Percentiles rank a stretch among this genome's conserved stretches.
Evolutionary conservation across 2,113 vertebrate genomes (phyloP).

Genomic region (Pelusios castaneus): DNA sequence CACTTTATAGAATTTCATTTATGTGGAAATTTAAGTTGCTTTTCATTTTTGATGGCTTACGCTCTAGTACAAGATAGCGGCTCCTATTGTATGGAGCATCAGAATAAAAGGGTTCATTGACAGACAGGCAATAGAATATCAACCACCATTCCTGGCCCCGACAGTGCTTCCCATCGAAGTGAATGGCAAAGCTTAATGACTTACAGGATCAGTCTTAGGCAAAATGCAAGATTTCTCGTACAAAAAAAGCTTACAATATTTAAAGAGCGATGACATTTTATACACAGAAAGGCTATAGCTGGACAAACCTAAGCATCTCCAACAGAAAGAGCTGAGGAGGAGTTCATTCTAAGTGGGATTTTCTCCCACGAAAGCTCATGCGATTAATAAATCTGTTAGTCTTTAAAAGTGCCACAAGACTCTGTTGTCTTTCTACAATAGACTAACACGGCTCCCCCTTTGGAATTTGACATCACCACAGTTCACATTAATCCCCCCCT

Average conservation of each 20-base stretch:
- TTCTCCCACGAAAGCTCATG: no score
- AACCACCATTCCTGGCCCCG: background rate
- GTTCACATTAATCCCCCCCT: background rate
- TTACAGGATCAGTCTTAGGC: background rate
- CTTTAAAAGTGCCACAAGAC: no score
- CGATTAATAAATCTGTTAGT: no score
- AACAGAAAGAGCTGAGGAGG: background rate
- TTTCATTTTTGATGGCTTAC: background rate
- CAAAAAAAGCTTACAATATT: background rate
- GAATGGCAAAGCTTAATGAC: conserved; percentile 5
- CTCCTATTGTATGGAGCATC: background rate
- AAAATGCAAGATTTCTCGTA: background rate
- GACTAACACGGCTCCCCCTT: no score
- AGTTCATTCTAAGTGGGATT: no score
- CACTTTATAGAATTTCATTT: background rate
- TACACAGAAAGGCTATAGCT: background rate
- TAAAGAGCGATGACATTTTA: background rate
- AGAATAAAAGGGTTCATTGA: background rate
- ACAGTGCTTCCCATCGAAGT: background rate
- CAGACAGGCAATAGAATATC: background rate
- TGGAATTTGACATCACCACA: background rate
- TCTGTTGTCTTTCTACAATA: no score
- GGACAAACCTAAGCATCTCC: background rate
- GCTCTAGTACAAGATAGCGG: background rate
- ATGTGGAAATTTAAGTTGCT: background rate